Conservation (phyloP, 2,888 invertebrate species). For the Sicus ferrugineus region DNA sequence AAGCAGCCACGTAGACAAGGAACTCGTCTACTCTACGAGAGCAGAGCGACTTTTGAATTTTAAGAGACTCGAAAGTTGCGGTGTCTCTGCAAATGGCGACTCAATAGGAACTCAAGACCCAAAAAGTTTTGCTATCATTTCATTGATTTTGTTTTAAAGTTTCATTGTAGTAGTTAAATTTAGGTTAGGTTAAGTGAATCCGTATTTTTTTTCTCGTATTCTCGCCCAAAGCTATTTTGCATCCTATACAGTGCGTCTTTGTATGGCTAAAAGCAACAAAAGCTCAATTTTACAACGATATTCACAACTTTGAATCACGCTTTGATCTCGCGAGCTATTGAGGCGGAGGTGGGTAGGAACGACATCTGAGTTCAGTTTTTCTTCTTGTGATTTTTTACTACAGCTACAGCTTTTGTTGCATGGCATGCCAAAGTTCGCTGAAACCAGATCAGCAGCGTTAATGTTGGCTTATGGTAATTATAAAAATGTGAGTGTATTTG, state of each 20-base stretch:
- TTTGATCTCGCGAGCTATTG: conserved; percentile 6
- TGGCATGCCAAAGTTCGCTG: neutral
- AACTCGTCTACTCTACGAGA: too few relatives aligned
- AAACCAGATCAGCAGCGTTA: neutral
- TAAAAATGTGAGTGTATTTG: neutral
- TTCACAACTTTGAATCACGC: conserved; percentile 4
- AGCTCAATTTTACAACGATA: too few relatives aligned
- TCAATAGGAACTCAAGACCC: too few relatives aligned
- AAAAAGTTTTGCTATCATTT: too few relatives aligned
- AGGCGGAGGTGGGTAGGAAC: neutral
- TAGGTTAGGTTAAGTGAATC: too few relatives aligned
- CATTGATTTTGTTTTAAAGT: too few relatives aligned
- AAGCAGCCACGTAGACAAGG: too few relatives aligned
- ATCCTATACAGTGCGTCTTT: neutral
- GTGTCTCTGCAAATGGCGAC: too few relatives aligned
- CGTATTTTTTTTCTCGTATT: neutral
- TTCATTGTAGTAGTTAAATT: too few relatives aligned
- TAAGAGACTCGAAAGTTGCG: too few relatives aligned
- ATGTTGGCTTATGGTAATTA: neutral
- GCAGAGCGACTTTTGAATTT: too few relatives aligned
- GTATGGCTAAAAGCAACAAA: too few relatives aligned
- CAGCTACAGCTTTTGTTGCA: neutral
- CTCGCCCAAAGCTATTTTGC: neutral
- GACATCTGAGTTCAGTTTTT: neutral
- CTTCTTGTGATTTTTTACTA: neutral